phyloP scores from a whole-genome alignment of 2,797 vertebrate species.

The Phoxinus dragarum region DNA sequence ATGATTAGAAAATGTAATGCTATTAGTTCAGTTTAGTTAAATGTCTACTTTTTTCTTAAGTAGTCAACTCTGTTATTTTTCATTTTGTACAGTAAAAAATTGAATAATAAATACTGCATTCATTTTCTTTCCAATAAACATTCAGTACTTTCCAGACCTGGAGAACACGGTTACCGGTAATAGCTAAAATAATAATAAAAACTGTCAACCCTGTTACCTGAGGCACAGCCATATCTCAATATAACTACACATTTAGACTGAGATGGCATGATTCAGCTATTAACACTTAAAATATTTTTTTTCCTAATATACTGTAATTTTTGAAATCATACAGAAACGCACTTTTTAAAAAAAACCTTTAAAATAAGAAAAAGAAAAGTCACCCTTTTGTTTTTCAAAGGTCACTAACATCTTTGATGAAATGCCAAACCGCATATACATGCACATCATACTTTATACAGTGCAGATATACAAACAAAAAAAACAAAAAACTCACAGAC shows the following conservation, averaged over 20 bases:
- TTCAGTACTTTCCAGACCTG: background rate
- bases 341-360: background rate
- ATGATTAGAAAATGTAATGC: too few relatives aligned
- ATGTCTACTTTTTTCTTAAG: background rate
- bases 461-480: too few relatives aligned
- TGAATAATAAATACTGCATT: background rate
- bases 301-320: background rate
- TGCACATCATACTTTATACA: background rate
- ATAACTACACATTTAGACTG: background rate
- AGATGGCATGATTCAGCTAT: background rate
- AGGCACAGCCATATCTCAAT: background rate
- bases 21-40: too few relatives aligned
- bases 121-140: background rate
- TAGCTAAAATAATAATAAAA: background rate
- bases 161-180: background rate
- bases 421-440: background rate
- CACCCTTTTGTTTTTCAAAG: background rate
- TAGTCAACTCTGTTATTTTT: background rate
- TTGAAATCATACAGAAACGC: background rate
- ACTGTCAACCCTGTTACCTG: background rate
- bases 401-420: background rate
- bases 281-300: background rate
- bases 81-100: background rate
- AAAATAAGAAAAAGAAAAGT: background rate
- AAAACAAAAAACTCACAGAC: background rate